Base-by-base conservation (phyloP, 2,113 vertebrate species). In the Ia io region DNA sequence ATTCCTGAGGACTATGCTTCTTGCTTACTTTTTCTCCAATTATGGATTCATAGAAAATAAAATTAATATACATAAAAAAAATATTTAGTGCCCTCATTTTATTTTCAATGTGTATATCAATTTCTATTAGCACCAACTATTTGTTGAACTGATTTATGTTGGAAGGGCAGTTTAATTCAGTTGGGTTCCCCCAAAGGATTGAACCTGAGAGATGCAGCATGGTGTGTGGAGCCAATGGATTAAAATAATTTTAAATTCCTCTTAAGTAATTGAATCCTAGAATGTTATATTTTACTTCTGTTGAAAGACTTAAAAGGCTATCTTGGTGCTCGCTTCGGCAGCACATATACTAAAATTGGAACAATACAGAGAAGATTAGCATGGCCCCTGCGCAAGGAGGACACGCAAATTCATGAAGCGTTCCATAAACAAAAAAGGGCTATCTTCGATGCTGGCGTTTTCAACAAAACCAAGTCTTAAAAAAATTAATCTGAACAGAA, bases 281-380 rank as follows among this genome's bases (percentile, higher is more conserved):
- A 91, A 76, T 89, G 94, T 79, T 92, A n/a, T 82, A 70, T 93
- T 95, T 94, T 92, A 86, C 47, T 89, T 92, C 74, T 53, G 16
- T 91, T 96, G 83, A 95, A 97, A 91, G 71, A 96, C 82, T 95
- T 56, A 96, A 96, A 95, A 97, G 80, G 5, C 90, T 94, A 10
- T 90, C 84, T 95, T 84, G 59, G 25, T 61, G 59, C 59, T 61
- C 4, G 23, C 59, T 61, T 61, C 25, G 25, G 59, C 59, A 61
- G 59, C 59, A 61, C 59, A 61, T 61, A 11, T 61, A 59, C 56
- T 59, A 61, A 61, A 56, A 56, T 56, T 56, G 53, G 53, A 56
- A 61, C 59, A 25, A 61, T 59, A 61, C 59, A 28, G 59, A 61
- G 59, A 61, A 61, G 59, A 61, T 61, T 61, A 61, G 59, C 59